A percentile compares a stretch with the other conserved stretches of the same genome.
Conservation (phyloP, 2,113 vertebrate genomes). For the Nipponia nippon region DNA sequence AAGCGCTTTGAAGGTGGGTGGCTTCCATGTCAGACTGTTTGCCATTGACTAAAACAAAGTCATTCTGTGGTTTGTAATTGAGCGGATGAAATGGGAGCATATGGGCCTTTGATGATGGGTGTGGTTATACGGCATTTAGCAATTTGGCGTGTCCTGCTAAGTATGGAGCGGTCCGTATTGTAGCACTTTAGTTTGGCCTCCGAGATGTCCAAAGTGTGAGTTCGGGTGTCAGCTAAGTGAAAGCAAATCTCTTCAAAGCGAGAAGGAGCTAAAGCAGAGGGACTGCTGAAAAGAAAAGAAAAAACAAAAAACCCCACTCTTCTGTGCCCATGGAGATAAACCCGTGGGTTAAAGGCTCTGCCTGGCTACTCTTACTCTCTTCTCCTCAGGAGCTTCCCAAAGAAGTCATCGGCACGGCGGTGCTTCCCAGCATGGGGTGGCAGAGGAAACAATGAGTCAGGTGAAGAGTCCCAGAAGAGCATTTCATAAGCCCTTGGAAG, state of each 20-base stretch:
- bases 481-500: constrained; percentile 62
- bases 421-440: constrained; percentile 51
- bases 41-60: constrained; percentile 64
- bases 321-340: background rate
- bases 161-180: constrained; percentile 32
- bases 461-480: constrained; percentile 58
- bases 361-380: background rate
- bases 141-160: constrained; percentile 63
- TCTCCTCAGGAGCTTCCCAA: constrained; percentile 49
- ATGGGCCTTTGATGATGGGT: constrained; percentile 70
- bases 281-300: background rate
- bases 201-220: background rate
- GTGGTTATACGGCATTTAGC: constrained; percentile 69
- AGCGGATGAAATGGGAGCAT: constrained; percentile 63
- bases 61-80: constrained; percentile 73
- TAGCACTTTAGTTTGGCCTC: background rate
- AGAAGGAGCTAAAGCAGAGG: background rate
- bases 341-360: background rate
- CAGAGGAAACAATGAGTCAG: constrained; percentile 65
- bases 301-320: background rate
- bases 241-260: background rate
- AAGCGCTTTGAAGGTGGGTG: constrained; percentile 65
- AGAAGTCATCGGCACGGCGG: constrained; percentile 4
- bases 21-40: constrained; percentile 65
- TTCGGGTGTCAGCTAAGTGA: background rate